Evolutionary conservation across 2,888 invertebrate species (phyloP), one percentile per base, ranked within the genome.

Genomic region (Cheilosia grossa): DNA sequence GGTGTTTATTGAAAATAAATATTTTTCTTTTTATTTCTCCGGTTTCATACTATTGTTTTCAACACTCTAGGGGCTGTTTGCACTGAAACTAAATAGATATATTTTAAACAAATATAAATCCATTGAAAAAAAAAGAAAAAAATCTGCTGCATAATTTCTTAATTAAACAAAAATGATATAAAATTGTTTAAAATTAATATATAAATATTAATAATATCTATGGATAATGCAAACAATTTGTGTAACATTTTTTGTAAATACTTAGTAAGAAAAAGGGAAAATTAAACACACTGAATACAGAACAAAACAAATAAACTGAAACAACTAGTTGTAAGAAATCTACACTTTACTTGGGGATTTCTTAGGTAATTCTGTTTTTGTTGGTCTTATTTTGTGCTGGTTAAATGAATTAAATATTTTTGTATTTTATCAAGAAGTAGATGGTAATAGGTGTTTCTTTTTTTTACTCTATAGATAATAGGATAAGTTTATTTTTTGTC

Each of bases 171-270:
- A 44, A 64, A 30, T 3, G 27, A 44, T 15, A 67, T 77, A 77
- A 61, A 67, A 59, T 67, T 67, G 59, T 67, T 72, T 79, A 72
- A 49, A 69, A 44, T 61, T 67, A 67, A 77, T 61, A 69, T 37
- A 54, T 24, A 63, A 40, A 49, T 54, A 69, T 30, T 58, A 75
- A 42, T 44, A 63, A 56, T 49, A 44, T 61, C 30, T 54, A 67
- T 40, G 70, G 19, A 79, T 72, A 73, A 72, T 67, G 66, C 66
- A 66, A 73, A 80, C 51, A 59, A 56, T 73, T 80, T 80, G 66
- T 73, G 73, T 67, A 80, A 80, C 58, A 73, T 80, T 73, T 37
- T 80, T 80, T 80, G 80, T 80, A 80, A 73, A 80, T 80, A 80
- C 44, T 64, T 72, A 79, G 58, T 72, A 72, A 79, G 63, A 56